Evolutionary conservation across 2,113 vertebrate species (phyloP).

Genomic region (Shinisaurus crocodilurus): DNA sequence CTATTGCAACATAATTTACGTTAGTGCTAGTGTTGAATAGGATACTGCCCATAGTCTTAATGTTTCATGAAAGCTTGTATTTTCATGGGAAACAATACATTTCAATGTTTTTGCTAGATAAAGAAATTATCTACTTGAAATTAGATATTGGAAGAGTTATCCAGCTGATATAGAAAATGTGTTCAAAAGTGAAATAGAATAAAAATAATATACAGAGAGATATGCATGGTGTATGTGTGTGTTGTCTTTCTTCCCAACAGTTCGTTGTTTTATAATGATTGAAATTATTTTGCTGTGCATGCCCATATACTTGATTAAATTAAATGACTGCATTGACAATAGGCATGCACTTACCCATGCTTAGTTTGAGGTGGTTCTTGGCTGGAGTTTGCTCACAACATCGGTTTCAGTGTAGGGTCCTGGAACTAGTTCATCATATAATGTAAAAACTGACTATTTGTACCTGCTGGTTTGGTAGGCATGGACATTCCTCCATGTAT

Average conservation of each 20-base stretch:
- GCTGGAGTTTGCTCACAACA: background rate
- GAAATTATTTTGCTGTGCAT: constrained; percentile 53
- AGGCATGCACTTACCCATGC: background rate
- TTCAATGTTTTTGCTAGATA: background rate
- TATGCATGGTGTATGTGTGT: constrained; percentile 28
- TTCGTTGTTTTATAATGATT: background rate
- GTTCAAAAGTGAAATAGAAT: constrained; percentile 26
- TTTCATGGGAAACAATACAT: background rate
- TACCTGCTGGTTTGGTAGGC: background rate
- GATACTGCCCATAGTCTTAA: too few relatives aligned
- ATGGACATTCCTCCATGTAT: background rate
- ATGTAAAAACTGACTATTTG: background rate
- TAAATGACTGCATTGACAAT: background rate
- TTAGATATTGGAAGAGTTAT: constrained; percentile 20
- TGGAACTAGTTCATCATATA: background rate
- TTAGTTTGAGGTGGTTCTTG: background rate
- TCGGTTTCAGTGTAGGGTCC: background rate
- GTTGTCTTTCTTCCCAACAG: constrained; percentile 18
- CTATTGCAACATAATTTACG: too few relatives aligned
- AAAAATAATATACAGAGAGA: background rate
- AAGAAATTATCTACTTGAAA: background rate
- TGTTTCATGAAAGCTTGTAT: background rate
- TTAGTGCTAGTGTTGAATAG: background rate
- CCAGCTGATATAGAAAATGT: background rate
- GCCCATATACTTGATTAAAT: constrained; percentile 24